Base-by-base conservation (phyloP, 1,140 invertebrate genomes). In the Plectus sambesii region DNA sequence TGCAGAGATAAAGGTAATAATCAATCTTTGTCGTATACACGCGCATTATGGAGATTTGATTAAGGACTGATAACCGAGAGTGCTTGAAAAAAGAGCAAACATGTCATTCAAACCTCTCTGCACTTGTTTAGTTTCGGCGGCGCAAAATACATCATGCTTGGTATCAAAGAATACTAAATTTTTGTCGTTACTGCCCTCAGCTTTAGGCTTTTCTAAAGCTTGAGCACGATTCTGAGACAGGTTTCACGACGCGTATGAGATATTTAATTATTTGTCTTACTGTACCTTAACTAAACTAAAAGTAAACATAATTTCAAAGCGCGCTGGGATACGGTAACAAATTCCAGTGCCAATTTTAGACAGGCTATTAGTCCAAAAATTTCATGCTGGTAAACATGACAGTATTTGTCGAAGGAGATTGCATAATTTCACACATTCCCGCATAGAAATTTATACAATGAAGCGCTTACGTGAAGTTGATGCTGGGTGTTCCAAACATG, bases 381-480 rank as follows among this genome's bases (percentile, higher is more conserved):
- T 33, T 12, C 30, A 12, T 12, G 17, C 17, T 17, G 12, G 30
- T 33, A 33, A 12, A 33, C 12, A 33, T 33, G 17, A 12, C 12
- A 12, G 12, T 33, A 12, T 12, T 33, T 12, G 12, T 33, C 30
- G 17, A 33, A 33, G 12, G 30, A 12, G 12, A 33, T 33, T 17
- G 17, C 17, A 12, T 33, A 12, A 17, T 33, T 33, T 33, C 17
- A 12, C 30, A 17, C 12, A 33, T 33, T 33, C 12, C 30, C 30
- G 17, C 17, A 33, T 12, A 17, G 30, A 33, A 33, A 33, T 12
- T 33, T 33, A 3, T 38, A 6, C 20, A n/a, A 29, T 37, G 26
- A 19, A 19, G 12, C 23, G 22, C 52, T 44, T n/a, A 56, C 53
- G 53, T 49, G 26, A 46, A 55, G 39, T 55, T 55, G 25, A 55